Conservation (phyloP, 2,888 invertebrate genomes). For the Dryocosmus kuriphilus region DNA sequence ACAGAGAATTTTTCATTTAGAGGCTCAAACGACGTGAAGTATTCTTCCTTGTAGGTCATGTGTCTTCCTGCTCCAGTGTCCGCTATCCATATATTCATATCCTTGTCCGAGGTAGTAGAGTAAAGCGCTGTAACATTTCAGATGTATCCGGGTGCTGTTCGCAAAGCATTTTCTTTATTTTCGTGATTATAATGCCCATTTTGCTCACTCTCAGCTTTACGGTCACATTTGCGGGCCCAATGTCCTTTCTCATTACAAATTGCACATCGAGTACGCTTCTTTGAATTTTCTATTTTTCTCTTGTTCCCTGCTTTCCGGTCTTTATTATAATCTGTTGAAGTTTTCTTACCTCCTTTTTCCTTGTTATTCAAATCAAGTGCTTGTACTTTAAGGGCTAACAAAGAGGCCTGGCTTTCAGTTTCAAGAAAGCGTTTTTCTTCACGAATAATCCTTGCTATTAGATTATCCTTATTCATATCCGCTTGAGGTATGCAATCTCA, state of each 20-base stretch:
- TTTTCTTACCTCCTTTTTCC: background rate
- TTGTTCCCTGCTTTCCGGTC: background rate
- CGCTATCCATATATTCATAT: conserved; percentile 19
- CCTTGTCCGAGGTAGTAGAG: conserved; percentile 26
- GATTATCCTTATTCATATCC: conserved; percentile 35
- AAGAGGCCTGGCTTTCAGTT: conserved; percentile 11
- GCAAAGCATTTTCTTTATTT: conserved; percentile 15
- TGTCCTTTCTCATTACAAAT: conserved; percentile 39
- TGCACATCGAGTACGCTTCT: conserved; percentile 25
- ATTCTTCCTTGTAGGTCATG: conserved; percentile 49
- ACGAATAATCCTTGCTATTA: conserved; percentile 38
- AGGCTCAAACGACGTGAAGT: conserved; percentile 42
- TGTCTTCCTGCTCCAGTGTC: conserved; percentile 47
- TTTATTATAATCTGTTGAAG: background rate
- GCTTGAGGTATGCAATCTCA: conserved; percentile 45
- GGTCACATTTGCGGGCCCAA: conserved; percentile 38
- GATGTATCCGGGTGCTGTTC: conserved; percentile 3
- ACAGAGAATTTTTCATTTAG: conserved; percentile 19
- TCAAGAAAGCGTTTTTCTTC: conserved; percentile 40
- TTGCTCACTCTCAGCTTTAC: too few species aligned
- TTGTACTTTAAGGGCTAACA: conserved; percentile 36
- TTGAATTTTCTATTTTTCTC: background rate
- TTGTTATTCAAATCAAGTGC: background rate
- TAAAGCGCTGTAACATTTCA: conserved; percentile 33
- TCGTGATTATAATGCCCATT: background rate